A percentile compares a stretch with the other conserved stretches of the same genome.
Evolutionary conservation across 1,140 invertebrate genomes (phyloP).

Genomic region (Drosophila nikananu): DNA sequence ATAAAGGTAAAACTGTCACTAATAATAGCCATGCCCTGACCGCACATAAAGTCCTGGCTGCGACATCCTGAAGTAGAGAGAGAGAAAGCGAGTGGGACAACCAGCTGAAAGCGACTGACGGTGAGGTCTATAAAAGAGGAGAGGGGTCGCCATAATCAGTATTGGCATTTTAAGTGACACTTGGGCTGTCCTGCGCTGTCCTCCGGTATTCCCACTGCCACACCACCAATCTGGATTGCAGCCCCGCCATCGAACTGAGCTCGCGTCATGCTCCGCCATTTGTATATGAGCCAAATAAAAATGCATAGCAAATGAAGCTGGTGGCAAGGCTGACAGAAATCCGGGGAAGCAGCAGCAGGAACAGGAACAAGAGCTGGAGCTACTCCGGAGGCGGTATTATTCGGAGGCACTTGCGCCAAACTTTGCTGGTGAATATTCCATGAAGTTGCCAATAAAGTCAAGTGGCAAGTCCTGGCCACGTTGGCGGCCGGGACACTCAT

Average conservation of each 20-base stretch:
- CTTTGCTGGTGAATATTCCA: conserved; percentile 80
- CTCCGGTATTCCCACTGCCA: conserved; percentile 7
- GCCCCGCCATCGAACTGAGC: conserved; percentile 27
- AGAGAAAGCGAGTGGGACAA: conserved; percentile 10
- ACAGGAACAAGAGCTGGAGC: background rate
- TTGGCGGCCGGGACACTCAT: conserved; percentile 5
- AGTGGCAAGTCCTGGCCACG: conserved; percentile 71
- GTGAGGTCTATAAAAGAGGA: background rate
- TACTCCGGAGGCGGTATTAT: conserved; percentile 40
- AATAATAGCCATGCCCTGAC: conserved; percentile 74
- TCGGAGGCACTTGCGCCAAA: conserved; percentile 71
- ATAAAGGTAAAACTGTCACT: conserved; percentile 81
- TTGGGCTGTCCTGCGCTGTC: conserved; percentile 32
- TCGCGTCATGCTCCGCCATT: conserved; percentile 64
- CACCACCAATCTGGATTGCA: conserved; percentile 18
- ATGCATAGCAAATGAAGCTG: conserved; percentile 78
- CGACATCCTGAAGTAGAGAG: conserved; percentile 28
- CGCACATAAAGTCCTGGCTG: conserved; percentile 69
- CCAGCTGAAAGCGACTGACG: background rate
- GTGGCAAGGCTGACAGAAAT: conserved; percentile 38
- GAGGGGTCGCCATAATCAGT: conserved; percentile 66
- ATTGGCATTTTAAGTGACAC: conserved; percentile 81
- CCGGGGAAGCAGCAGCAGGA: background rate
- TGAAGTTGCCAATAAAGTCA: conserved; percentile 84
- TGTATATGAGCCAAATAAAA: conserved; percentile 84